Conservation (phyloP, 2,797 vertebrate species). For the Megalops cyprinoides region DNA sequence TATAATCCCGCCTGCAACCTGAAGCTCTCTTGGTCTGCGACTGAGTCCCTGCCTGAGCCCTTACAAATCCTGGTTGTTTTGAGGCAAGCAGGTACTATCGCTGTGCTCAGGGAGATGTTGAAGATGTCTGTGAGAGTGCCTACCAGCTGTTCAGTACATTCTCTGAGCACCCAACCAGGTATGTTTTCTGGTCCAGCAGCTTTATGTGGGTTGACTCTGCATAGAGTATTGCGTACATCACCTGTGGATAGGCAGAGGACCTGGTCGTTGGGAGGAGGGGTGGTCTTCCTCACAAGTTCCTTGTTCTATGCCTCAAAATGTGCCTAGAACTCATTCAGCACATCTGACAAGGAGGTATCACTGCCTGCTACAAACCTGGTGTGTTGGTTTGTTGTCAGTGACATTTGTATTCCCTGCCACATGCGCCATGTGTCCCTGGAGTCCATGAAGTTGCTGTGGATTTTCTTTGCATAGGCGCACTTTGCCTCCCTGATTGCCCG, state of each 20-base stretch:
- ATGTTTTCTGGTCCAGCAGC: too few relatives aligned
- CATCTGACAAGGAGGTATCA: conserved; percentile 16
- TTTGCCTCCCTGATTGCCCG: too few relatives aligned
- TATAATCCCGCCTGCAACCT: too few relatives aligned
- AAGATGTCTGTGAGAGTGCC: conserved; percentile 14
- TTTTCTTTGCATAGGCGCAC: too few relatives aligned
- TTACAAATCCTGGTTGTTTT: neutral
- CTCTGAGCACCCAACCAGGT: neutral
- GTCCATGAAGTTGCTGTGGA: neutral
- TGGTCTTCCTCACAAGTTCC: too few relatives aligned
- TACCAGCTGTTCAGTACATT: conserved; percentile 9
- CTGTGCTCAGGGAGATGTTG: neutral
- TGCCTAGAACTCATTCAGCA: conserved; percentile 25
- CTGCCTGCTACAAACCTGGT: neutral
- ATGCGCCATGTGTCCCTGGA: conserved; percentile 7
- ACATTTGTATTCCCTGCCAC: conserved; percentile 21
- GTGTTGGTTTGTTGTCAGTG: conserved; percentile 12
- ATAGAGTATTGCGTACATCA: too few relatives aligned
- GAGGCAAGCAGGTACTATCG: neutral
- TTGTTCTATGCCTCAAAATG: too few relatives aligned
- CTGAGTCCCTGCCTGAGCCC: too few relatives aligned
- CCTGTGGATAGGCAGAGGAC: too few relatives aligned
- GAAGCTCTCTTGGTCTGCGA: too few relatives aligned
- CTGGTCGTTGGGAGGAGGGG: too few relatives aligned
- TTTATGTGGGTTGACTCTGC: too few relatives aligned